Evolutionary conservation across 1,140 invertebrate genomes (phyloP).

Genomic region (Atta colombica): DNA sequence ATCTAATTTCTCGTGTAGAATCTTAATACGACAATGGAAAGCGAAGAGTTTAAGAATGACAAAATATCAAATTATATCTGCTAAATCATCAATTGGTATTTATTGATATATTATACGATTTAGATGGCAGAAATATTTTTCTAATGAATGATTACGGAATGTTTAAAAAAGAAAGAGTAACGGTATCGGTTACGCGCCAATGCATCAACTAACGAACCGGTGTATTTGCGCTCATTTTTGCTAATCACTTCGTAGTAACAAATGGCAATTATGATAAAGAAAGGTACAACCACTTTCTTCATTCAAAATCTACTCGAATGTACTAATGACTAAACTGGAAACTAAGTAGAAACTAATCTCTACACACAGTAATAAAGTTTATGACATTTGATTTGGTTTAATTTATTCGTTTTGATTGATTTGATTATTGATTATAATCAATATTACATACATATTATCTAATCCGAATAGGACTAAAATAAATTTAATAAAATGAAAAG

Average conservation of each 20-base stretch:
- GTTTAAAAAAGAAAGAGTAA: conserved; percentile 58
- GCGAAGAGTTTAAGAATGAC: not conserved
- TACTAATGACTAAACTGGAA: not conserved
- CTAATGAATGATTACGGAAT: conserved; percentile 16
- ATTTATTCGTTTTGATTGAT: not conserved
- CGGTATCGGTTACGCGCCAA: conserved; percentile 68
- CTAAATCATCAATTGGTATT: not conserved
- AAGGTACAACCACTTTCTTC: not conserved
- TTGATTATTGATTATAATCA: not conserved
- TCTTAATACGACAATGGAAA: not conserved
- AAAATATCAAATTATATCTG: not conserved
- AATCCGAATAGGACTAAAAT: not conserved
- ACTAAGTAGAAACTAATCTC: not conserved
- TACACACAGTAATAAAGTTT: not conserved
- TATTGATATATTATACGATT: not conserved
- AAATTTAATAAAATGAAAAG: not conserved
- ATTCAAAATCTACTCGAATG: not conserved
- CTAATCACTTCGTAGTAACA: not conserved
- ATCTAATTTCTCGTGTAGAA: not conserved
- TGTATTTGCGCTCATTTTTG: conserved; percentile 65
- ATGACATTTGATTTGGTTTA: not conserved
- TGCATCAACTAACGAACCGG: conserved; percentile 69
- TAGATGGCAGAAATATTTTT: conserved; percentile 21
- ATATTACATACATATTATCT: no score
- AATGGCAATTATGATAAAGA: not conserved